These are phyloP conservation scores for Centropus bengalensis DNA, from an alignment of 2,113 vertebrate genomes.

Conservation along the genomic window DNA sequence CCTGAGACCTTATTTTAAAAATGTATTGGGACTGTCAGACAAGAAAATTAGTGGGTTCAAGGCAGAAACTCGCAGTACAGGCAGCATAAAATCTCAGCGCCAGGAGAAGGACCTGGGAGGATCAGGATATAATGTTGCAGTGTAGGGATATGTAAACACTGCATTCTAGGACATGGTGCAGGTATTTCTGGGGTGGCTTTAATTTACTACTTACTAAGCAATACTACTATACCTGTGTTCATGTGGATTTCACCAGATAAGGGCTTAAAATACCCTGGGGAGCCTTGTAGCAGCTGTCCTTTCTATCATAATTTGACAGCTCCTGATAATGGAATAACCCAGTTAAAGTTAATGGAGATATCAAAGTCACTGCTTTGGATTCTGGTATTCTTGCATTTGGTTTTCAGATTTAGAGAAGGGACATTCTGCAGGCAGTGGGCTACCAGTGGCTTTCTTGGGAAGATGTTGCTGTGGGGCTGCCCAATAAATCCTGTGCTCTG, in stretches of 20 bases:
- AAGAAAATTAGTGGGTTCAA: neutral
- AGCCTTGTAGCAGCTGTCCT: neutral
- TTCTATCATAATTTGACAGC: neutral
- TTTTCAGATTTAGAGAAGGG: neutral
- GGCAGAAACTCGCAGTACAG: neutral
- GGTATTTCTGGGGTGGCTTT: neutral
- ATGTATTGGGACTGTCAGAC: neutral
- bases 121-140: neutral
- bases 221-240: neutral
- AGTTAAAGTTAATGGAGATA: neutral
- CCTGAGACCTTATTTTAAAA: neutral
- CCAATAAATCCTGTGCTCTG: neutral
- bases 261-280: neutral
- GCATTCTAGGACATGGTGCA: neutral
- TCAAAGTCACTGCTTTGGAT: neutral
- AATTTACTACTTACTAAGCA: neutral
- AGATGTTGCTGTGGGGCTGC: neutral
- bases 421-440: neutral
- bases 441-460: neutral
- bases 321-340: neutral
- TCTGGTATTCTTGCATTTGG: neutral
- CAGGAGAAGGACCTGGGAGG: neutral
- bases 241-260: neutral
- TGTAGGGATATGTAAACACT: neutral
- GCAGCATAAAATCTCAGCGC: neutral